Evolutionary conservation across 2,113 vertebrate genomes (phyloP).

Genomic region (Formicarius rufipectus): DNA sequence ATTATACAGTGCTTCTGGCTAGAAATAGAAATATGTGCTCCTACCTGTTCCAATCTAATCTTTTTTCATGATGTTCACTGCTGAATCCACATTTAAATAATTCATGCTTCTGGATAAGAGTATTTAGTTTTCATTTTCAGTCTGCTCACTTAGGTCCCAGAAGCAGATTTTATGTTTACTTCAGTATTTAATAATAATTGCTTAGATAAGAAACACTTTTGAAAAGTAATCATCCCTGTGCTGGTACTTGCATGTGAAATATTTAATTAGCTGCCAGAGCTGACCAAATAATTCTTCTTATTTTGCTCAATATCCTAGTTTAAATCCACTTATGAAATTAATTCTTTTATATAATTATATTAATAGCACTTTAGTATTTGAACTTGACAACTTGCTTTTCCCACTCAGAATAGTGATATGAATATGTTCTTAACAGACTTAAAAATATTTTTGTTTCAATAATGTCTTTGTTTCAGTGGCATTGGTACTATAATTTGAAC

Average conservation of each 20-base stretch:
- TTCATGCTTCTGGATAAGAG: not conserved
- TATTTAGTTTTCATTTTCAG: not conserved
- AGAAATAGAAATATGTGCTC: not conserved
- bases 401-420: not conserved
- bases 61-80: not conserved
- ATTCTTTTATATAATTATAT: not conserved
- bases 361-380: not conserved
- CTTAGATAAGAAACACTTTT: not conserved
- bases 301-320: not conserved
- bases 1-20: not conserved
- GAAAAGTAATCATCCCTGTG: not conserved
- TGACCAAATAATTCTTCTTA: accelerated
- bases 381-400: not conserved
- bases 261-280: not conserved
- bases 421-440: not conserved
- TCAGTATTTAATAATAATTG: not conserved
- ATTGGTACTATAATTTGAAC: not conserved
- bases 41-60: not conserved
- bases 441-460: not conserved
- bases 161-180: not conserved
- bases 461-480: not conserved
- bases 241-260: not conserved
- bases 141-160: not conserved
- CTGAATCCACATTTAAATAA: not conserved
- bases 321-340: not conserved